Evolutionary conservation across 2,888 invertebrate genomes (phyloP).

Genomic region (Frankliniella fusca): DNA sequence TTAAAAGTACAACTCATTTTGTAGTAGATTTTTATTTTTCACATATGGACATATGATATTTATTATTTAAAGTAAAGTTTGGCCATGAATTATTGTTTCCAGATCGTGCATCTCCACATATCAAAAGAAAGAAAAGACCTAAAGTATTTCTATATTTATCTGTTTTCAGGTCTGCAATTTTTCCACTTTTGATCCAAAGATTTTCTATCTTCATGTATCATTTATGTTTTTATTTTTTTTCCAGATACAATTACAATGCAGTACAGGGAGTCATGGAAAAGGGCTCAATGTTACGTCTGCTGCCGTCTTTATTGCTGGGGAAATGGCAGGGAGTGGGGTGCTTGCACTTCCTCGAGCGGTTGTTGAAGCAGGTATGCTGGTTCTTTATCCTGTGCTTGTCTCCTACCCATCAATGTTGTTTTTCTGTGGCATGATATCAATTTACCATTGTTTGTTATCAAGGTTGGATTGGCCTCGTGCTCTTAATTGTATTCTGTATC

Average conservation of each 20-base stretch:
- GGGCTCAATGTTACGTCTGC: slow-evolving; percentile 52
- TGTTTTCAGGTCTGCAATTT: not conserved
- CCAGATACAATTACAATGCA: not conserved
- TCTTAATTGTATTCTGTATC: slow-evolving; percentile 57
- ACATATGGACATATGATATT: too few species aligned
- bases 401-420: too few species aligned
- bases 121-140: not conserved
- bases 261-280: not conserved
- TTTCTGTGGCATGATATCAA: too few species aligned
- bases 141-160: too few species aligned
- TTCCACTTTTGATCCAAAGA: too few species aligned
- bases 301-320: slow-evolving; percentile 62
- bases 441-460: slow-evolving; percentile 32
- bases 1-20: too few species aligned
- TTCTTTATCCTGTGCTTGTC: slow-evolving; percentile 9
- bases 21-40: too few species aligned
- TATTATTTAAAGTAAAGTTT: too few species aligned
- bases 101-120: too few species aligned
- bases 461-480: slow-evolving; percentile 64
- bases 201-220: not conserved
- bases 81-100: too few species aligned
- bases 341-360: slow-evolving; percentile 63
- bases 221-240: not conserved
- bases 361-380: slow-evolving; percentile 56
- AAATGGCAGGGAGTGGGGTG: slow-evolving; percentile 70